These are phyloP conservation scores for Thamnaconus septentrionalis DNA, from an alignment of 2,113 vertebrate species.

Conservation along the genomic window DNA sequence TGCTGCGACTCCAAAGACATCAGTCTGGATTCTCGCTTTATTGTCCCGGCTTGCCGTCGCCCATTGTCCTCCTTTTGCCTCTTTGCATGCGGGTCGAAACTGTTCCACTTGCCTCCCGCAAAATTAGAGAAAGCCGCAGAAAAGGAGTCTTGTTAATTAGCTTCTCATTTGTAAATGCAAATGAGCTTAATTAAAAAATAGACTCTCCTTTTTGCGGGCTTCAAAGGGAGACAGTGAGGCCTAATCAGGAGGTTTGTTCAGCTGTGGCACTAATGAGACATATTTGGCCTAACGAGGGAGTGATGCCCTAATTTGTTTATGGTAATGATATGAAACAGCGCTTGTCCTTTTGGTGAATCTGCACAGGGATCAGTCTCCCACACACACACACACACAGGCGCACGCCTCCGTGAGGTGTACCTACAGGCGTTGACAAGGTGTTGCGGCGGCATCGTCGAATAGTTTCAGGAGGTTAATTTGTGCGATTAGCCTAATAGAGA, in stretches of 20 bases:
- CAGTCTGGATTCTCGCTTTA: too few species aligned
- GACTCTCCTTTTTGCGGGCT: constrained; percentile 68
- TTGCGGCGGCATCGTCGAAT: constrained; percentile 44
- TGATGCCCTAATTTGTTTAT: constrained; percentile 82
- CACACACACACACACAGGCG: background rate
- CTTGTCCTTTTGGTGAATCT: constrained; percentile 75
- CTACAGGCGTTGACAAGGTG: constrained; percentile 62
- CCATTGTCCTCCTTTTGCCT: constrained; percentile 12
- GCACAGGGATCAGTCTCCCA: constrained; percentile 66
- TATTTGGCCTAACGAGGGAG: constrained; percentile 78
- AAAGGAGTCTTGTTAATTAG: constrained; percentile 77
- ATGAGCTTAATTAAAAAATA: constrained; percentile 80
- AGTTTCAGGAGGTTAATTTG: constrained; percentile 70
- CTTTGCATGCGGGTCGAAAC: constrained; percentile 31
- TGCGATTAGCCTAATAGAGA: constrained; percentile 66
- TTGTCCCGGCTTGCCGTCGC: too few species aligned
- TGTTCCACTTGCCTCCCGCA: constrained; percentile 41
- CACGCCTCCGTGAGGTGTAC: constrained; percentile 50
- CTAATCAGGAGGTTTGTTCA: constrained; percentile 78
- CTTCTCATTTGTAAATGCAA: constrained; percentile 80
- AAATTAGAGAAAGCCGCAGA: constrained; percentile 60
- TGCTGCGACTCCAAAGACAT: too few species aligned
- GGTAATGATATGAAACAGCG: constrained; percentile 80
- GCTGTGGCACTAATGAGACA: constrained; percentile 77
- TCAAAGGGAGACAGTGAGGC: constrained; percentile 70